Evolutionary conservation across 2,797 vertebrate genomes (phyloP).

Genomic region (Toxotes lorentzi): DNA sequence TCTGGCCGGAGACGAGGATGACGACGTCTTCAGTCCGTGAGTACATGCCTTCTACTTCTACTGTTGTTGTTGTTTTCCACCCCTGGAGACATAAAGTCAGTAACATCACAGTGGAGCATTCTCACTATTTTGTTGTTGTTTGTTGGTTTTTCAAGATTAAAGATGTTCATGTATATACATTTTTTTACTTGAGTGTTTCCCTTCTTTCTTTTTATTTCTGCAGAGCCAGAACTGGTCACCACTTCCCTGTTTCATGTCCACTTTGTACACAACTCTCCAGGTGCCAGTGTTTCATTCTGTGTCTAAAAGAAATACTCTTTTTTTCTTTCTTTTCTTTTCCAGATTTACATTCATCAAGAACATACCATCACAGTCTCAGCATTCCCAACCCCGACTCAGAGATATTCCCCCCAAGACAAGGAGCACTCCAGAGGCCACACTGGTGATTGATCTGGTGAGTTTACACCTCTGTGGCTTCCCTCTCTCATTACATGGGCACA

Average conservation of each 20-base stretch:
- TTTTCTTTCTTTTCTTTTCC: conserved; percentile 1
- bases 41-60: conserved; percentile 42
- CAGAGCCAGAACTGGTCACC: not conserved
- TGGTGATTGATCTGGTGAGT: conserved; percentile 89
- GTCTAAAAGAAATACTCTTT: no score
- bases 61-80: no score
- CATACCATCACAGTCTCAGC: conserved; percentile 71
- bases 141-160: no score
- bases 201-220: no score
- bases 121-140: no score
- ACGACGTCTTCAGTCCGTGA: conserved; percentile 85
- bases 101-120: no score
- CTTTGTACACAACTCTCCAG: not conserved
- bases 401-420: conserved; percentile 84
- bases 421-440: conserved; percentile 81
- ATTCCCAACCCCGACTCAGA: conserved; percentile 67
- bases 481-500: no score
- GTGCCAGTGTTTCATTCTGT: not conserved
- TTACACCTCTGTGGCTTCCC: not conserved
- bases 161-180: no score
- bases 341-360: conserved; percentile 85
- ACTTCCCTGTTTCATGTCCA: not conserved
- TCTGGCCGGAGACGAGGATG: conserved; percentile 80
- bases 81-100: no score
- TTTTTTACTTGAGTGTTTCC: not conserved